These are phyloP conservation scores for Erebia epiphron DNA, from an alignment of 2,888 invertebrate genomes.

Conservation along the genomic window DNA sequence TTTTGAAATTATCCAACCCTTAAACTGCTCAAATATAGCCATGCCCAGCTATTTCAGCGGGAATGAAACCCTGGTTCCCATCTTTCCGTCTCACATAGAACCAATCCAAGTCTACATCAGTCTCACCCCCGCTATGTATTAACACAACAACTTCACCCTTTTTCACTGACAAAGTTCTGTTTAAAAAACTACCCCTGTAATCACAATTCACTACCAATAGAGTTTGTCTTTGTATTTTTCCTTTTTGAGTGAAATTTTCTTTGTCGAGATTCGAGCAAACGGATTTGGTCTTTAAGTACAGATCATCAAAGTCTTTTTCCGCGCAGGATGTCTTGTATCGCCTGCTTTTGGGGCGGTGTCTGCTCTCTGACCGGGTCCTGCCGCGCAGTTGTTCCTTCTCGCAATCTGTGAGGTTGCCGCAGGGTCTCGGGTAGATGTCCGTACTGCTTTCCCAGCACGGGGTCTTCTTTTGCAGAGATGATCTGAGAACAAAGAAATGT, in stretches of 20 bases:
- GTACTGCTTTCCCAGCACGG: slow-evolving; percentile 93
- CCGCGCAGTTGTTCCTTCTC: slow-evolving; percentile 86
- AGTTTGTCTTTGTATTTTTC: slow-evolving; percentile 83
- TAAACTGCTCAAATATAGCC: slow-evolving; percentile 84
- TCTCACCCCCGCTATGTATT: slow-evolving; percentile 72
- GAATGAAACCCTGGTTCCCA: slow-evolving; percentile 89
- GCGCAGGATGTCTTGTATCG: slow-evolving; percentile 79
- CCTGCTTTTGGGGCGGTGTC: slow-evolving; percentile 73
- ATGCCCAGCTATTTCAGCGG: slow-evolving; percentile 89
- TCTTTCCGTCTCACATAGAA: slow-evolving; percentile 89
- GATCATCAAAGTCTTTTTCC: slow-evolving; percentile 88
- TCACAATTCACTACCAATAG: slow-evolving; percentile 87
- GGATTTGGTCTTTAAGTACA: slow-evolving; percentile 85
- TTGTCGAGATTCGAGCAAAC: slow-evolving; percentile 64
- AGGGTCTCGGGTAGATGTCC: slow-evolving; percentile 91
- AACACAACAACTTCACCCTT: slow-evolving; percentile 90
- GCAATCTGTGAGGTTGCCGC: slow-evolving; percentile 91
- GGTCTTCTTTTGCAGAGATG: slow-evolving; percentile 81
- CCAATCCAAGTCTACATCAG: slow-evolving; percentile 87
- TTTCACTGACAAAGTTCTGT: slow-evolving; percentile 84
- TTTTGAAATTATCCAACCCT: not conserved
- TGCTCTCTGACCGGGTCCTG: slow-evolving; percentile 87
- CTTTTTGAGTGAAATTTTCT: slow-evolving; percentile 41
- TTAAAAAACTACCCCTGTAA: slow-evolving; percentile 81
- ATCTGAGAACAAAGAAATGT: slow-evolving; percentile 51